phyloP scores from a whole-genome alignment of 2,797 vertebrate genomes.

The Halcyon leucocephala region DNA sequence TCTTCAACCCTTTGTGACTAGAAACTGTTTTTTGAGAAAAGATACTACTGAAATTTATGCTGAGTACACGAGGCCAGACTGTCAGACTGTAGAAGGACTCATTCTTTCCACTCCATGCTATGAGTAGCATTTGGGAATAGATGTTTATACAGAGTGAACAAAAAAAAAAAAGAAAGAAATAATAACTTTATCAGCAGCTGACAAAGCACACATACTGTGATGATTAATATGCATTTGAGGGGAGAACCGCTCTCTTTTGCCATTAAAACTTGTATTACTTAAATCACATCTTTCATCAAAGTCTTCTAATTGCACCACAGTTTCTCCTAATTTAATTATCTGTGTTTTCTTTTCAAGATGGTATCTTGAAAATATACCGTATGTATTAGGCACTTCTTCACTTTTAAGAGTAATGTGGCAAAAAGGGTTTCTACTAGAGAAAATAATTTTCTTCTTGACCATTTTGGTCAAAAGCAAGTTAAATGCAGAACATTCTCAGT shows the following conservation, averaged over 20 bases:
- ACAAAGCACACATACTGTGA: conserved; percentile 7
- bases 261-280: conserved; percentile 38
- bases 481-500: background rate
- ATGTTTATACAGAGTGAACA: background rate
- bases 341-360: background rate
- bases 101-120: background rate
- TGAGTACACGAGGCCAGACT: background rate
- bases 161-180: background rate
- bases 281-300: conserved; percentile 50
- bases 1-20: background rate
- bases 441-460: background rate
- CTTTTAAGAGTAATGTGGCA: background rate
- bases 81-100: background rate
- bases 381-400: background rate
- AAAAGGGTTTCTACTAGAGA: background rate
- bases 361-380: background rate
- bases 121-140: background rate
- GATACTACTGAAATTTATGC: background rate
- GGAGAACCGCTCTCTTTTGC: conserved; percentile 28
- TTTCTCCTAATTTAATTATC: conserved; percentile 67
- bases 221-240: conserved; percentile 52
- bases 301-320: conserved; percentile 41
- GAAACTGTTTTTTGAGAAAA: background rate
- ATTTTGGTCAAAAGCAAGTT: background rate
- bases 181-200: background rate